These are phyloP conservation scores for Ceuthmochares aereus DNA, from an alignment of 2,113 vertebrate species.

Conservation along the genomic window DNA sequence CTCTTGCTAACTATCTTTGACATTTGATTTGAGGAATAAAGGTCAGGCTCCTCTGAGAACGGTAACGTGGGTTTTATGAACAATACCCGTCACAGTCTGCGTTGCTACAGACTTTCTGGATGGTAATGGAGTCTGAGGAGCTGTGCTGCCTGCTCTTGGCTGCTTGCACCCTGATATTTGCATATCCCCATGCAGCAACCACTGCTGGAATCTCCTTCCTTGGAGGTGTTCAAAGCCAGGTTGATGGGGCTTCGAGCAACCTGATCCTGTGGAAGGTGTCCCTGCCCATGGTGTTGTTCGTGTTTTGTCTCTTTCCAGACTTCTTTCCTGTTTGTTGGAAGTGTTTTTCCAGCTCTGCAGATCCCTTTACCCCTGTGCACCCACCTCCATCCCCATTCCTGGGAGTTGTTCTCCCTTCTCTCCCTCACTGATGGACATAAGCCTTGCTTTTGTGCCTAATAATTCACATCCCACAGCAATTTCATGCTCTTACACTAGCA, in stretches of 20 bases:
- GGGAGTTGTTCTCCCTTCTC: background rate
- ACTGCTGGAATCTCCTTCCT: no score
- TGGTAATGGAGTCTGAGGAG: background rate
- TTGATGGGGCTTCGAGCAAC: no score
- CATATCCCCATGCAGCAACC: accelerated
- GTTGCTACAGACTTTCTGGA: background rate
- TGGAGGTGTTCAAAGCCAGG: no score
- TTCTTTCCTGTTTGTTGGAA: background rate
- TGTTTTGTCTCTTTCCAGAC: background rate
- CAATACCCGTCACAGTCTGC: background rate
- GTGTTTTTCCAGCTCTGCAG: background rate
- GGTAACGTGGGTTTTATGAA: slow-evolving; percentile 8
- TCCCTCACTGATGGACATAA: background rate
- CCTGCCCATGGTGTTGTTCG: background rate
- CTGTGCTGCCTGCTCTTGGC: background rate
- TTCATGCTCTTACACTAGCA: background rate
- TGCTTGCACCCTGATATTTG: background rate
- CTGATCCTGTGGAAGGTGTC: no score
- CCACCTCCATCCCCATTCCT: background rate
- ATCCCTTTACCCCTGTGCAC: background rate
- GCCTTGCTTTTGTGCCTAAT: background rate
- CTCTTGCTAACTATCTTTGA: slow-evolving; percentile 2
- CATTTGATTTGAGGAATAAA: slow-evolving; percentile 56
- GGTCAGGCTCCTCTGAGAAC: background rate
- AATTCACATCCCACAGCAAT: background rate